Percentiles rank a stretch among this genome's conserved stretches.
These are phyloP conservation scores for Seira sanloemensis DNA, from an alignment of 2,888 invertebrate species.

Conservation along the genomic window DNA sequence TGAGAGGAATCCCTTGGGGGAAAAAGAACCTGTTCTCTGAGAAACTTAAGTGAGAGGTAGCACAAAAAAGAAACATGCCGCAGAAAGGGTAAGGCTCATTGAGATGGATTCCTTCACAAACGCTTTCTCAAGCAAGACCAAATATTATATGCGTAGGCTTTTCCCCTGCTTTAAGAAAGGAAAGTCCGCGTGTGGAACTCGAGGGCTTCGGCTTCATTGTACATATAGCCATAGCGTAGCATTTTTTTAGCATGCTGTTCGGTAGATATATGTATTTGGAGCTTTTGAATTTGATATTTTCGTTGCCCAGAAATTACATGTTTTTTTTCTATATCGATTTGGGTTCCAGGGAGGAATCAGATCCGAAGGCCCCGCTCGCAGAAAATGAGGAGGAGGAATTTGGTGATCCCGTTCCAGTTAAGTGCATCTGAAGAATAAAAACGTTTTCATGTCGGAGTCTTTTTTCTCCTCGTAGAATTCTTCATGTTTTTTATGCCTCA, in stretches of 20 bases:
- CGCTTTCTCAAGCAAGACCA: no score
- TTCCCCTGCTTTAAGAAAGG: not conserved
- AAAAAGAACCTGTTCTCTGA: not conserved
- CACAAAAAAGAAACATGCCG: not conserved
- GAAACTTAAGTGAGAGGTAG: constrained; percentile 4
- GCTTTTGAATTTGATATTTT: not conserved
- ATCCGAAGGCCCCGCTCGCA: constrained; percentile 63
- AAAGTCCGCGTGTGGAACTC: no score
- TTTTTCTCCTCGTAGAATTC: constrained; percentile 1
- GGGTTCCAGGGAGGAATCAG: constrained; percentile 46
- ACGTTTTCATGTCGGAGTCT: not conserved
- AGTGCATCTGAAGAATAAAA: constrained; percentile 24
- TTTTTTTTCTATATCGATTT: not conserved
- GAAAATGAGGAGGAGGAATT: constrained; percentile 67
- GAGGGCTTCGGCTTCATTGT: not conserved
- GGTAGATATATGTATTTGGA: not conserved
- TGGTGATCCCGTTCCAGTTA: constrained; percentile 69
- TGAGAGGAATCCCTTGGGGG: not conserved
- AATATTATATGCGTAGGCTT: not conserved
- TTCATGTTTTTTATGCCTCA: constrained; percentile 14
- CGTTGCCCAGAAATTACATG: no score
- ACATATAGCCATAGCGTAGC: not conserved
- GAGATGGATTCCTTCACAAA: not conserved
- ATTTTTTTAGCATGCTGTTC: not conserved
- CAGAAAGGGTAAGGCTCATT: not conserved